phyloP scores from a whole-genome alignment of 2,797 vertebrate genomes.

The Threskiornis aethiopicus region DNA sequence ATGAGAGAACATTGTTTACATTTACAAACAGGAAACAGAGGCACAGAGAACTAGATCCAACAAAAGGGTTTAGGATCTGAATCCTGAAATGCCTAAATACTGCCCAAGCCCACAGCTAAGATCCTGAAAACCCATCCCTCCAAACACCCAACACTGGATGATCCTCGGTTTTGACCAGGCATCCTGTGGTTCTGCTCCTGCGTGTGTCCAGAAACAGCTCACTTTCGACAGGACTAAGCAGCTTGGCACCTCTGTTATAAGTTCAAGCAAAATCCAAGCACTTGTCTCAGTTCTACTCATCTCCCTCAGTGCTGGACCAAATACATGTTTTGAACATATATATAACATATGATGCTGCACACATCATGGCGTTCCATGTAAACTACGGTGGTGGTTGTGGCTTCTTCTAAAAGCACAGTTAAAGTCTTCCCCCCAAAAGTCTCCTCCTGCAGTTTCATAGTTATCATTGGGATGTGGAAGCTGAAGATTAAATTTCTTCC shows the following conservation, averaged over 20 bases:
- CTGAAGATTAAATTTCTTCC: background rate
- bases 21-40: background rate
- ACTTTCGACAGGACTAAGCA: background rate
- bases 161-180: background rate
- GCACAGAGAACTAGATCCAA: background rate
- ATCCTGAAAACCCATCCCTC: background rate
- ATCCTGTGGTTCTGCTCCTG: background rate
- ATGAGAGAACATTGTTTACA: background rate
- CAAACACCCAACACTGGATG: background rate
- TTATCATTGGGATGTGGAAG: background rate
- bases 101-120: background rate
- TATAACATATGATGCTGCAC: background rate
- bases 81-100: background rate
- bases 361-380: background rate
- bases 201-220: background rate
- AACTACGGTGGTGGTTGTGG: background rate
- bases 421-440: background rate
- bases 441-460: background rate
- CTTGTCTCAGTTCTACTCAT: background rate
- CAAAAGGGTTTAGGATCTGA: background rate
- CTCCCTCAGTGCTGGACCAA: background rate
- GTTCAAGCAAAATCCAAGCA: background rate
- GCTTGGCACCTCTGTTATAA: background rate
- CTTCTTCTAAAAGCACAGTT: background rate
- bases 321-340: background rate